phyloP scores from a whole-genome alignment of 2,113 vertebrate species.

The Tor tambroides region DNA sequence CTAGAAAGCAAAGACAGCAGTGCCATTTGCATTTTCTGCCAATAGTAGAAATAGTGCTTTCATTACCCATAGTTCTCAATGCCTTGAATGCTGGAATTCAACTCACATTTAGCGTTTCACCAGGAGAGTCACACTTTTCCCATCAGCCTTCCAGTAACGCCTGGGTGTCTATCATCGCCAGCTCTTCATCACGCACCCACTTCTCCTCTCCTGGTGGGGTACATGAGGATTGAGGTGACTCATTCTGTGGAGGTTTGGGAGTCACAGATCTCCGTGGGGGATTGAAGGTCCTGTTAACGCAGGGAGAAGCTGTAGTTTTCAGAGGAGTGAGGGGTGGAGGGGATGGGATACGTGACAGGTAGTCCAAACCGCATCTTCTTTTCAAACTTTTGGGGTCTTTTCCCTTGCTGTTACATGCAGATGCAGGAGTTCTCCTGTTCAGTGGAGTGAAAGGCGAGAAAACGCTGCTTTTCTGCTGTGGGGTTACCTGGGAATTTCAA shows the following conservation, averaged over 20 bases:
- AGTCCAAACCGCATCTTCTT: slow-evolving; percentile 84
- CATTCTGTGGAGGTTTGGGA: slow-evolving; percentile 58
- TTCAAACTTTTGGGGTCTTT: slow-evolving; percentile 71
- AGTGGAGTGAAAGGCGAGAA: slow-evolving; percentile 66
- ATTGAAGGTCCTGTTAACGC: slow-evolving; percentile 87
- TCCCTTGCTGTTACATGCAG: slow-evolving; percentile 49
- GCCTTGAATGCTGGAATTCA: neutral
- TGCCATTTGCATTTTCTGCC: neutral
- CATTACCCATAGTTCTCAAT: neutral
- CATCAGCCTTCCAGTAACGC: slow-evolving; percentile 64
- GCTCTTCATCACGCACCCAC: slow-evolving; percentile 89
- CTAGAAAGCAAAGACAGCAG: neutral
- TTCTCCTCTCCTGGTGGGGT: slow-evolving; percentile 69
- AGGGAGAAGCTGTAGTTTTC: slow-evolving; percentile 76
- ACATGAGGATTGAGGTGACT: slow-evolving; percentile 36
- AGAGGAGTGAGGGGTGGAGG: slow-evolving; percentile 83
- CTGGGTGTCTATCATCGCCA: slow-evolving; percentile 93
- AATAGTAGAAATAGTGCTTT: neutral
- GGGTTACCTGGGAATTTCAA: slow-evolving; percentile 54
- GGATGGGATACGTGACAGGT: slow-evolving; percentile 82
- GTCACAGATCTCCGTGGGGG: slow-evolving; percentile 83
- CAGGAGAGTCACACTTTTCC: neutral
- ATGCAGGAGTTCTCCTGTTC: slow-evolving; percentile 49
- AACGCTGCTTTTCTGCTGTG: slow-evolving; percentile 58
- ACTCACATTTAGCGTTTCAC: slow-evolving; percentile 2